These are phyloP conservation scores for Gnathonemus echidnorhynchus DNA, from an alignment of 2,113 vertebrate genomes.

Conservation along the genomic window DNA sequence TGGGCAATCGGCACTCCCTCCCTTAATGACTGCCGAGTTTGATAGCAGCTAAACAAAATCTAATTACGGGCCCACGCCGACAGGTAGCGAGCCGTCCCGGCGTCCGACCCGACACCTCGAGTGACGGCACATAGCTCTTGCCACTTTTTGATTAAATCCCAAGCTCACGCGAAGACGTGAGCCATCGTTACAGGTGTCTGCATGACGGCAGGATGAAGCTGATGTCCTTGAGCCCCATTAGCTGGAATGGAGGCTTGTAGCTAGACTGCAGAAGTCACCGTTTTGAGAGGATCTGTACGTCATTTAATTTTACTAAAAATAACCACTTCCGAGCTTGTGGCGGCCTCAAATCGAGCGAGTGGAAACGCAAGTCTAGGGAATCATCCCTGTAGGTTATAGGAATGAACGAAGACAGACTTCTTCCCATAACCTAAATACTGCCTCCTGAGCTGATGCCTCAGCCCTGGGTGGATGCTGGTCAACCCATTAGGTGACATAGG, in stretches of 20 bases:
- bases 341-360: neutral
- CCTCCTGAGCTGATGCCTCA: neutral
- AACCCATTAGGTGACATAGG: neutral
- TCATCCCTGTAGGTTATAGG: neutral
- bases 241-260: neutral
- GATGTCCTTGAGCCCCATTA: slow-evolving; percentile 22
- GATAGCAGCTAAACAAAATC: slow-evolving; percentile 20
- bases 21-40: neutral
- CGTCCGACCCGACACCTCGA: slow-evolving; percentile 10
- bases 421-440: neutral
- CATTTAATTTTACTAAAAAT: slow-evolving; percentile 19
- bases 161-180: neutral
- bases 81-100: slow-evolving; percentile 12
- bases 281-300: slow-evolving; percentile 21
- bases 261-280: slow-evolving; percentile 18
- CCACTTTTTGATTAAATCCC: slow-evolving; percentile 20
- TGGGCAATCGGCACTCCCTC: neutral
- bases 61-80: slow-evolving; percentile 8
- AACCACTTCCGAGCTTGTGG: slow-evolving; percentile 5
- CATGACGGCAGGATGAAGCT: slow-evolving; percentile 1
- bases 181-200: slow-evolving; percentile 12
- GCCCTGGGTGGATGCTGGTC: neutral
- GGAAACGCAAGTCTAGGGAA: neutral
- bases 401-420: neutral
- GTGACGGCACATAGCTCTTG: slow-evolving; percentile 1